These are phyloP conservation scores for Papilio glaucus DNA, from an alignment of 1,140 invertebrate species.

Conservation along the genomic window DNA sequence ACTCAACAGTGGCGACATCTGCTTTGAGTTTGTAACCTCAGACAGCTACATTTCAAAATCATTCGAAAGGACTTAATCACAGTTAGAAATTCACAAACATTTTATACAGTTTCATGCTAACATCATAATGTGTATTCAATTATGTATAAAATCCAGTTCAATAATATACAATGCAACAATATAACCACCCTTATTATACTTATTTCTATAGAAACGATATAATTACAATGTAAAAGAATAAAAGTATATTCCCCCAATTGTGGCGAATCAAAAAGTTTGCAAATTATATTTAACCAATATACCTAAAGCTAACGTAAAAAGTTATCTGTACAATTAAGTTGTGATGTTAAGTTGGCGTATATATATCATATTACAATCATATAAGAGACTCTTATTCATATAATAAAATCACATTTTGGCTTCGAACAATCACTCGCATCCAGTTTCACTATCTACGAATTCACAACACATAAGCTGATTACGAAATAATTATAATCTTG, in stretches of 20 bases:
- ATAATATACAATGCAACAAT: not conserved
- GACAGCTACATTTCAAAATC: too few relatives aligned
- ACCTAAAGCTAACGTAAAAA: constrained; percentile 20
- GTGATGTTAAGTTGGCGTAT: constrained; percentile 11
- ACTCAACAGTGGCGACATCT: too few relatives aligned
- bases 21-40: too few relatives aligned
- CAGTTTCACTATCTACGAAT: not conserved
- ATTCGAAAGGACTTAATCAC: not conserved
- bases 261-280: not conserved
- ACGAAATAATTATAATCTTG: constrained; percentile 31
- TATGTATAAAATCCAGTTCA: too few relatives aligned
- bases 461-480: constrained; percentile 20
- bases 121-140: not conserved
- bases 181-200: not conserved
- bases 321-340: constrained; percentile 29
- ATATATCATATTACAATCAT: constrained; percentile 5
- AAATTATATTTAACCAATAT: not conserved
- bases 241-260: not conserved
- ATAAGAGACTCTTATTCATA: constrained; percentile 20
- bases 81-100: not conserved
- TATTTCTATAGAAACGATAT: not conserved
- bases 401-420: constrained; percentile 27
- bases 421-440: not conserved
- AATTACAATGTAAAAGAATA: constrained; percentile 12
- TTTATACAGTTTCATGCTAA: not conserved